A percentile compares a stretch with the other conserved stretches of the same genome.
Conservation (phyloP, 2,888 invertebrate genomes). For the Chydorus sphaericus region DNA sequence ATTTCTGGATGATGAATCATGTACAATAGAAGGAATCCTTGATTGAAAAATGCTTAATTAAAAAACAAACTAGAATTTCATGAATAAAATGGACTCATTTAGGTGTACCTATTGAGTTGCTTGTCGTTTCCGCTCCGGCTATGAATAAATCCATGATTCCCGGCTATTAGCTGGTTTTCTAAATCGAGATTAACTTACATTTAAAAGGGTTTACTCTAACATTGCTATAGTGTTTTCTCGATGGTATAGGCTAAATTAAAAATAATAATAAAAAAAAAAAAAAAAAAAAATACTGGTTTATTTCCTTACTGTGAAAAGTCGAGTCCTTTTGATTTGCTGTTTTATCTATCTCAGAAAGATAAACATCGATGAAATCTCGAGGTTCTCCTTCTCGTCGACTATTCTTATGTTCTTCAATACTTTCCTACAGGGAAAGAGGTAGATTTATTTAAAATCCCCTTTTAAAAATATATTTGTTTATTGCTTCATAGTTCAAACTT, state of each 20-base stretch:
- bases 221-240: not conserved
- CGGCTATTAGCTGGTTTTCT: conserved; percentile 18
- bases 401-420: conserved; percentile 18
- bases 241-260: not conserved
- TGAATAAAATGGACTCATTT: conserved; percentile 17
- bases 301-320: conserved; percentile 18
- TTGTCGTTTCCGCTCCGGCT: conserved; percentile 20
- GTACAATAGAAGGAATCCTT: conserved; percentile 19
- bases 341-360: conserved; percentile 20
- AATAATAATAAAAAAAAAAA: too few relatives aligned
- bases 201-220: too few relatives aligned
- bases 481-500: too few relatives aligned
- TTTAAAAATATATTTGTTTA: not conserved
- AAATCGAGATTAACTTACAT: not conserved
- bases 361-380: conserved; percentile 22
- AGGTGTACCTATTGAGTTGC: conserved; percentile 15
- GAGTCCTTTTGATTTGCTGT: conserved; percentile 12
- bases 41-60: conserved; percentile 5
- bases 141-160: conserved; percentile 20
- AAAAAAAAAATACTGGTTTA: too few relatives aligned
- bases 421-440: conserved; percentile 15
- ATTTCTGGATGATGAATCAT: conserved; percentile 20
- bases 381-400: conserved; percentile 14
- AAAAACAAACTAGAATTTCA: not conserved
- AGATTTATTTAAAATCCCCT: not conserved